Base-by-base conservation (phyloP, 2,888 invertebrate genomes). In the Aradus depressus region DNA sequence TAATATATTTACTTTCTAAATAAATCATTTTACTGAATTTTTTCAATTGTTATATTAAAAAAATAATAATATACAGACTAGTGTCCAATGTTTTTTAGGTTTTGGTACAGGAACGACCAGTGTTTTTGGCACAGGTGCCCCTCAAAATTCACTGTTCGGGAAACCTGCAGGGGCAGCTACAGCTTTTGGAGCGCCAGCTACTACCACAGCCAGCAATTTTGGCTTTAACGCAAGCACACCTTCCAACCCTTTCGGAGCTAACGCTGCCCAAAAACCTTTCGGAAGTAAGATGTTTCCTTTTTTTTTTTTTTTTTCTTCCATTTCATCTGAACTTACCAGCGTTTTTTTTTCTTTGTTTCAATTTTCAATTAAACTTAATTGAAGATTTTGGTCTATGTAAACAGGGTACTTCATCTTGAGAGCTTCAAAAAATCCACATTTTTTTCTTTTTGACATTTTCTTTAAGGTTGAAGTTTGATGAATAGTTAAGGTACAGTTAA, bases 111-210 rank as follows among this genome's bases (percentile, higher is more conserved):
- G 50, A 3, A 50, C 50, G 35, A 59, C 50, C 26, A 59, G 45
- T 52, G 74, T 75, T 0, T 72, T 75, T 70, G 72, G 2, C 67
- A 35, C 41, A 14, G 42, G 52, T 1, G 70, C 77, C 53, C 72
- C 73, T 26, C 72, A 76, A 0, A 72, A 75, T 1, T 72, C 75
- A 42, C 71, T 84, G 31, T 81, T 88, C 67, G 81, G 80, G 1
- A 80, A 81, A 69, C 75, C 74, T 45, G 68, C 70, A 0, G 69
- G 73, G 0, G 65, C 75, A 31, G 59, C 60, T 2, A 64, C 62
- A 31, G 70, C 72, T 0, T 73, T 73, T 34, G 73, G 72, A 0
- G 57, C 67, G 31, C 69, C 62, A 57, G 66, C 71, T 3, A 70
- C 70, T 1, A 60, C 62, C 5, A 66, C 67, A 2, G 59, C 64